Conservation (phyloP, 2,797 vertebrate genomes). For the Pitangus sulphuratus region DNA sequence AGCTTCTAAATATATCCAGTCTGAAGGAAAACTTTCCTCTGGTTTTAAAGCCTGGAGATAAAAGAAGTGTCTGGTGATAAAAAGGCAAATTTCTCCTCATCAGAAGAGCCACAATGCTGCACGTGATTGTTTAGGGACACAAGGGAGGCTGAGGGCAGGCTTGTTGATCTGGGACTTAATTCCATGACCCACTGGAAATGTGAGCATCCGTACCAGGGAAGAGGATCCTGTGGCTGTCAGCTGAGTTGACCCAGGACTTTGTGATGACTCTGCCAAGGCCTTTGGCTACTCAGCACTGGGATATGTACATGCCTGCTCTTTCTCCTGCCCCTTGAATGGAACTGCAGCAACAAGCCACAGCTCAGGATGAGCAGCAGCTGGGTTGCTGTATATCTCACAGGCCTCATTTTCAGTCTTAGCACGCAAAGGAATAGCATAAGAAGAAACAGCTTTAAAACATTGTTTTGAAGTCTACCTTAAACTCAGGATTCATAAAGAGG, state of each 20-base stretch:
- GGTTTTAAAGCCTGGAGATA: slow-evolving; percentile 19
- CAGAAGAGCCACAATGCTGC: not conserved
- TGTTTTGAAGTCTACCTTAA: not conserved
- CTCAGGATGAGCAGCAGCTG: not conserved
- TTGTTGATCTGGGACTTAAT: not conserved
- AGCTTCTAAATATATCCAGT: slow-evolving; percentile 29
- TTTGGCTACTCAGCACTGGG: not conserved
- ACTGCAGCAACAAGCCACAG: accelerated
- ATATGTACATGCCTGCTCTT: not conserved
- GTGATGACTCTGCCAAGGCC: not conserved
- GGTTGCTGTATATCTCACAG: not conserved
- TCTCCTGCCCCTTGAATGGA: not conserved
- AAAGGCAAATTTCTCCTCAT: not conserved
- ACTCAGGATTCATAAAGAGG: not conserved
- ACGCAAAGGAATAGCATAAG: not conserved
- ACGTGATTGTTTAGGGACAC: not conserved
- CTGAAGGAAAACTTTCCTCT: slow-evolving; percentile 24
- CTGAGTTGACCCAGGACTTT: not conserved
- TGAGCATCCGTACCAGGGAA: not conserved
- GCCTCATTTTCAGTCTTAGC: not conserved
- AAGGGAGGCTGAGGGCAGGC: not conserved
- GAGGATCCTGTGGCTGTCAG: not conserved
- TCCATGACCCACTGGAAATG: accelerated
- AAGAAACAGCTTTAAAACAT: not conserved
- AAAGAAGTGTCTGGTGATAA: not conserved